phyloP scores from a whole-genome alignment of 2,113 vertebrate genomes.

The Mola mola region DNA sequence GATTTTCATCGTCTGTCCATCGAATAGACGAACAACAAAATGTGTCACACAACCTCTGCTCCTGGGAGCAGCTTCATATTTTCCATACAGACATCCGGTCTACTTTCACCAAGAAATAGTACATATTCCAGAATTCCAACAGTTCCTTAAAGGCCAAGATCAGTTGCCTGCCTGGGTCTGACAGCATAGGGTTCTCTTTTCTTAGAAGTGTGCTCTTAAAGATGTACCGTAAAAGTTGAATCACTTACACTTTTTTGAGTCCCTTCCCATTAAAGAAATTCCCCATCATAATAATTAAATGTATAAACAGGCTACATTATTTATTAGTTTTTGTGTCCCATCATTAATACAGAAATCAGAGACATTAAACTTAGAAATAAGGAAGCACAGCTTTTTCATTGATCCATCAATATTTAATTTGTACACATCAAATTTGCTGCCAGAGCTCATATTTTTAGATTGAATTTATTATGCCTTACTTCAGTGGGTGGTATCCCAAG shows the following conservation, averaged over 20 bases:
- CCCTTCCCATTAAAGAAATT: conserved; percentile 40
- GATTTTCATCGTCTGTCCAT: not conserved
- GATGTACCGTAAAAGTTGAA: conserved; percentile 15
- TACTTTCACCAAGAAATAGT: too few relatives aligned
- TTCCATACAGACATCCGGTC: not conserved
- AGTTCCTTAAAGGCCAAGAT: conserved; percentile 1
- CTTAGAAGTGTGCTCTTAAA: conserved; percentile 19
- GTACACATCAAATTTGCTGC: conserved; percentile 66
- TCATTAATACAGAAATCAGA: conserved; percentile 37
- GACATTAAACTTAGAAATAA: conserved; percentile 56
- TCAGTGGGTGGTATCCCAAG: conserved; percentile 48
- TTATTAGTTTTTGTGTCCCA: conserved; percentile 36
- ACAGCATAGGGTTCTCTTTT: conserved; percentile 11
- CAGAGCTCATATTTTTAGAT: conserved; percentile 70
- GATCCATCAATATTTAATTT: conserved; percentile 76
- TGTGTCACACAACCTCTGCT: not conserved
- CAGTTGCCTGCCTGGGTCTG: conserved; percentile 11
- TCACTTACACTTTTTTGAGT: conserved; percentile 19
- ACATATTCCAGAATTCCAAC: too few relatives aligned
- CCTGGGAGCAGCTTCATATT: not conserved
- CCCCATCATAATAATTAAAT: too few relatives aligned
- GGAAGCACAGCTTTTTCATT: conserved; percentile 47
- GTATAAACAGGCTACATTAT: too few relatives aligned
- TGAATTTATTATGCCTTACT: conserved; percentile 62
- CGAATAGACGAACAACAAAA: not conserved